Conservation (phyloP, 2,113 vertebrate species). For the Platichthys stellatus region DNA sequence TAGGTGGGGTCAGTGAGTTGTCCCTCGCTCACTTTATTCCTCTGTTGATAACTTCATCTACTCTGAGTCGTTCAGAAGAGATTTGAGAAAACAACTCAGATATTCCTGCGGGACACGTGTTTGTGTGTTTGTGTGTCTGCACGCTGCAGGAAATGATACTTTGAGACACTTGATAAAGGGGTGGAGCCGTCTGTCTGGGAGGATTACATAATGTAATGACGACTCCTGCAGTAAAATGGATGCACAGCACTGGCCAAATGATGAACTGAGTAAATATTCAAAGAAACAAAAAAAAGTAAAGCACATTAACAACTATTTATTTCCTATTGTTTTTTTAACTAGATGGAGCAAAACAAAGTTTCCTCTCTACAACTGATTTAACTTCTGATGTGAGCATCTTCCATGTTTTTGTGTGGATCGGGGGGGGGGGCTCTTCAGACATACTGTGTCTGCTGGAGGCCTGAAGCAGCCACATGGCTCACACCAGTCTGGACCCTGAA, state of each 20-base stretch:
- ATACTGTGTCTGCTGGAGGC: conserved; percentile 31
- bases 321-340: too few species aligned
- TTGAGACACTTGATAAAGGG: conserved; percentile 49
- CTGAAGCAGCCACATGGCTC: conserved; percentile 11
- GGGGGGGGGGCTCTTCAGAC: conserved; percentile 17
- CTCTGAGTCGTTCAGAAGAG: conserved; percentile 20
- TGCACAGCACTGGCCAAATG: not conserved
- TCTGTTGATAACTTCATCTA: conserved; percentile 33
- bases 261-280: not conserved
- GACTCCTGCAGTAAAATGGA: not conserved
- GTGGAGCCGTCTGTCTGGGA: conserved; percentile 32
- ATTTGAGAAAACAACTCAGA: conserved; percentile 29
- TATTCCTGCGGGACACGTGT: not conserved
- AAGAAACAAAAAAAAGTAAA: not conserved
- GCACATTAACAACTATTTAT: not conserved
- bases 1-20: conserved; percentile 48
- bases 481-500: conserved; percentile 32
- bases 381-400: conserved; percentile 6
- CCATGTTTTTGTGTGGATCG: not conserved
- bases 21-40: not conserved
- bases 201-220: conserved; percentile 30
- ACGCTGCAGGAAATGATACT: conserved; percentile 34
- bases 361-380: not conserved
- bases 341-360: too few species aligned
- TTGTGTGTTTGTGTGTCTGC: not conserved